phyloP scores from a whole-genome alignment of 2,113 vertebrate species.

The Bungarus multicinctus region DNA sequence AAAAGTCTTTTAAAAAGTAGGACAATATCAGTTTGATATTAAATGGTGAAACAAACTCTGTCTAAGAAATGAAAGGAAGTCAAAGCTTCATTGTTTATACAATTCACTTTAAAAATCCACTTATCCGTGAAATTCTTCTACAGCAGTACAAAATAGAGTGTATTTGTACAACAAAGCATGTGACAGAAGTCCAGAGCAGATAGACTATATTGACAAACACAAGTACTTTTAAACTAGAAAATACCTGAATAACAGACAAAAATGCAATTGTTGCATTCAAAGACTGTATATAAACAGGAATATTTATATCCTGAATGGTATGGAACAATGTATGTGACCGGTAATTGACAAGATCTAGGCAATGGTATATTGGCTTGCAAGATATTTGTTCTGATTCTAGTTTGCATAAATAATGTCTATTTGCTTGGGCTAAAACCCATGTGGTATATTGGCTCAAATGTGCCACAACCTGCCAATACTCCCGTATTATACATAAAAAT shows the following conservation, averaged over 20 bases:
- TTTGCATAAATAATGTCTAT: neutral
- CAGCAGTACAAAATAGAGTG: neutral
- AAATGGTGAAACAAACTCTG: neutral
- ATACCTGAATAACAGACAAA: neutral
- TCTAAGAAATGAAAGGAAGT: neutral
- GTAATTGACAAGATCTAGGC: neutral
- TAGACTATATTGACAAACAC: neutral
- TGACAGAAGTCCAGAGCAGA: neutral
- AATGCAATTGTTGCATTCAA: neutral
- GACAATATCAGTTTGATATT: neutral
- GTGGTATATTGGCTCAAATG: neutral
- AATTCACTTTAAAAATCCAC: slow-evolving; percentile 11
- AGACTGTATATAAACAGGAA: neutral
- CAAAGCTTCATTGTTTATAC: slow-evolving; percentile 18
- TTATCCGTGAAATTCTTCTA: neutral
- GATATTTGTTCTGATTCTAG: neutral
- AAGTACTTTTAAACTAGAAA: neutral
- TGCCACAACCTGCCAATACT: neutral
- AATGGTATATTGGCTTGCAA: neutral
- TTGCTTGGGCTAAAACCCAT: neutral
- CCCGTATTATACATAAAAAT: neutral
- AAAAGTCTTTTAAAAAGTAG: slow-evolving; percentile 6
- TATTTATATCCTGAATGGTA: neutral
- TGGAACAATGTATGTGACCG: neutral
- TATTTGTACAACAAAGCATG: neutral